Base-by-base conservation (phyloP, 1,140 invertebrate species). In the Bacillus rossius region DNA sequence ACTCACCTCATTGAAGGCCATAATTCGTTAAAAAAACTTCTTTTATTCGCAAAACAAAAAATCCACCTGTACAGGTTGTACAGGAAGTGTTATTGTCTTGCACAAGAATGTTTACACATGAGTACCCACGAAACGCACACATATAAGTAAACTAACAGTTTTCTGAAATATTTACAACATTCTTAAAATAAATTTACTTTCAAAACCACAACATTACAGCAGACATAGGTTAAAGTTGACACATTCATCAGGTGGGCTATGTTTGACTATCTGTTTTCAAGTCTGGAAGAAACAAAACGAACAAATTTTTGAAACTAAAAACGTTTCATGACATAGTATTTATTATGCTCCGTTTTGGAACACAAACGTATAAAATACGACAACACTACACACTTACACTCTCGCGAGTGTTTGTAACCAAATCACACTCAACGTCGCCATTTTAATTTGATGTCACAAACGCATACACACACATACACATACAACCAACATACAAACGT, bases 1-100 rank as follows among this genome's bases (percentile, higher is more conserved):
- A 57, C 25, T 57, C 22, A 57, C 55, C 55, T 57, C 55, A 57
- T 57, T 57, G 47, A 57, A 57, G 43, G 55, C 55, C 55, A 57
- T 57, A 57, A 43, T 57, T 57, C 38, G 29, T 34, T 34, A 34
- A 34, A 4, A 34, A 34, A 4, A 4, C 29, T 34, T 10, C 29
- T 34, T 34, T 34, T 10, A 4, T 34, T 34, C 10, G 29, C 29
- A 34, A 4, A 34, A 10, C 29, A 10, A 34, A 10, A 34, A 34
- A 34, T 34, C 29, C 29, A 34, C 29, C 29, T 34, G 29, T 34
- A 34, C 29, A 34, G 10, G 5, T 25, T n/a, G 23, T 55, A 42
- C 16, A 55, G 40, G 40, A 25, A 14, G 53, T 55, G 38, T 42
- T 55, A 45, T 55, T 55, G 53, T 55, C 37, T 55, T 45, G 20